These are phyloP conservation scores for Pherbina coryleti DNA, from an alignment of 2,888 invertebrate species.

Conservation along the genomic window DNA sequence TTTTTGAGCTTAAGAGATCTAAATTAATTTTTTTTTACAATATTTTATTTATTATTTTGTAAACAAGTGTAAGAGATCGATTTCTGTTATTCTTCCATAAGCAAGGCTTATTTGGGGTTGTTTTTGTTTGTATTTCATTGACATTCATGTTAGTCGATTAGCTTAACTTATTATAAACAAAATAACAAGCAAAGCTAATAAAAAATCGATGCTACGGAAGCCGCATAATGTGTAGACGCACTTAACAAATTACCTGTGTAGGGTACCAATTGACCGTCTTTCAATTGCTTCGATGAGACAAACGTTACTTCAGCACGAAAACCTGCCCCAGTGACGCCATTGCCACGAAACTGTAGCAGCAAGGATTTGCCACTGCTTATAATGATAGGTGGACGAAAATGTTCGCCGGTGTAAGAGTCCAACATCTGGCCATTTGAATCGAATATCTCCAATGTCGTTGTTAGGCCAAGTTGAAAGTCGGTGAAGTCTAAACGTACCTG, in stretches of 20 bases:
- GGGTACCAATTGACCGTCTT: constrained; percentile 64
- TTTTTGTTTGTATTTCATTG: not conserved
- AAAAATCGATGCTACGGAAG: not conserved
- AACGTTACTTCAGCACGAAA: constrained; percentile 75
- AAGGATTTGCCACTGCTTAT: constrained; percentile 76
- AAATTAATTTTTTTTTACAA: too few relatives aligned
- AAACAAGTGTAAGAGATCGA: too few relatives aligned
- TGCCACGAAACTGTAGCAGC: constrained; percentile 77
- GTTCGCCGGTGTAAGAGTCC: constrained; percentile 76
- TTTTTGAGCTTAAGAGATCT: too few relatives aligned
- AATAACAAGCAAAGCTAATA: not conserved
- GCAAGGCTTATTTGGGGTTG: not conserved
- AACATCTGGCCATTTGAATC: constrained; percentile 78
- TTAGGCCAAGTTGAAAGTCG: constrained; percentile 77
- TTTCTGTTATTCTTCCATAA: too few relatives aligned
- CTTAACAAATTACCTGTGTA: constrained; percentile 61
- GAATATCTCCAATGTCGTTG: constrained; percentile 79
- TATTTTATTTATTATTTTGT: too few relatives aligned
- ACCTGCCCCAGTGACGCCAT: constrained; percentile 77
- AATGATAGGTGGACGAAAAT: constrained; percentile 78
- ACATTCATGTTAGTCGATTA: not conserved
- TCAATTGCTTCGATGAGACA: constrained; percentile 65
- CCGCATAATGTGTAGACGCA: not conserved
- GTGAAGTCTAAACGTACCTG: constrained; percentile 76
- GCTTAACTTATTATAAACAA: not conserved